phyloP scores from a whole-genome alignment of 2,113 vertebrate species.

The Spilogale gracilis region DNA sequence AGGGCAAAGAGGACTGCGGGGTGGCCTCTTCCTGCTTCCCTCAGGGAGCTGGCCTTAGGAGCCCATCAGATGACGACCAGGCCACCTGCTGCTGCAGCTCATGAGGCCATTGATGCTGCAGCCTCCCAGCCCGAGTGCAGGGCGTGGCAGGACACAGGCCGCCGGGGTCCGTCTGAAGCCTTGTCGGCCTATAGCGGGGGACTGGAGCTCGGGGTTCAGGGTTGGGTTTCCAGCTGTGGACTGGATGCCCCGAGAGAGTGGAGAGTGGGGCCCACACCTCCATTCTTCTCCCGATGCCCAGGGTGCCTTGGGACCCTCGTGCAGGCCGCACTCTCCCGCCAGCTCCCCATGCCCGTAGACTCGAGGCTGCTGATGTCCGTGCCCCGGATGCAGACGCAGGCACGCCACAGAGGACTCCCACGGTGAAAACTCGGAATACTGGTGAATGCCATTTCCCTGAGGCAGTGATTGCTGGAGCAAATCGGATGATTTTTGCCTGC shows the following conservation, averaged over 20 bases:
- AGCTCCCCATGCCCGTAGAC: not conserved
- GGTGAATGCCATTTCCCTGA: not conserved
- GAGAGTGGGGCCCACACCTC: no score
- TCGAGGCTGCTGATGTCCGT: accelerated
- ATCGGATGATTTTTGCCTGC: not conserved
- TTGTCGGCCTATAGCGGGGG: not conserved
- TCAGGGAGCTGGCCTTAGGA: not conserved
- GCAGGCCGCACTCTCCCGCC: accelerated
- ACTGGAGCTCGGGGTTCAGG: not conserved
- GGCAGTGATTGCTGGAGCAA: not conserved
- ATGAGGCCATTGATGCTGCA: accelerated
- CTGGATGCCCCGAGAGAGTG: no score
- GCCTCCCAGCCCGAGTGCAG: not conserved
- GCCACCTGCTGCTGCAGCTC: not conserved
- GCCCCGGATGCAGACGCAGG: not conserved
- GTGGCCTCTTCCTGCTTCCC: not conserved
- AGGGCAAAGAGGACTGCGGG: accelerated
- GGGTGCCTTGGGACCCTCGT: not conserved
- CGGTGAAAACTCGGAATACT: accelerated
- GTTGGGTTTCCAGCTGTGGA: not conserved
- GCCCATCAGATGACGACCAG: accelerated
- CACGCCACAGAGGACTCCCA: not conserved
- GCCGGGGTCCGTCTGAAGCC: not conserved
- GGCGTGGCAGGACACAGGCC: not conserved
- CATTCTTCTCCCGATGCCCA: not conserved